Base-by-base conservation (phyloP, 2,113 vertebrate species). In the Thomomys bottae region DNA sequence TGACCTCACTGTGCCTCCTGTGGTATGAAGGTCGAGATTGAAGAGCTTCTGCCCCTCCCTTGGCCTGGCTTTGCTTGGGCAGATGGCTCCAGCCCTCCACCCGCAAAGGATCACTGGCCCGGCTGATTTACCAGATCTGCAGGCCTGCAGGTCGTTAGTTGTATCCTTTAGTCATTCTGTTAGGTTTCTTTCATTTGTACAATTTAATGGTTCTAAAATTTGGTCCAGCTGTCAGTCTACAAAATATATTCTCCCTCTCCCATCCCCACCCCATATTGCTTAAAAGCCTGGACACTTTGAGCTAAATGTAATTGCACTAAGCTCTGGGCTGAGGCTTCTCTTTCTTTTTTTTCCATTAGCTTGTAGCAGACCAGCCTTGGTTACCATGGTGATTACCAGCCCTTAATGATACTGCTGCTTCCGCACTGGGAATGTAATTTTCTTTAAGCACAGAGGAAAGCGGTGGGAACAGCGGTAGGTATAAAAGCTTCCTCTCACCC, bases 381-480 rank as follows among this genome's bases (percentile, higher is more conserved):
- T 96, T 97, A 64, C 94, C 92, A 82, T 90, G 89, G 94, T 94
- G 96, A 94, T 91, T 87, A 78, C 42, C 64, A 94, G 68, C 61
- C 71, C 79, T 86, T 86, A 96, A 89, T 93, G 82, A 61, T 49
- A 54, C 49, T 1, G 28, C 77, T 92, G 87, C 84, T 93, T 28
- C 71, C 0, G 2, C 84, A 92, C 0, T 1, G 88, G 83, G 84
- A 84, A 90, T 93, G 90, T 63, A 88, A 89, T 96, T 95, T 94
- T 90, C 92, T 92, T 88, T 71, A 68, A 90, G 84, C 21, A 8
- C 66, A 10, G 9, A 21, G 61, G 87, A 82, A 70, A 30, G 67
- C 34, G 9, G 42, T 15, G 45, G 66, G 59, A 54, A 72, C 6
- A n/a, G 61, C 4, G 36, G 71, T 71, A 36, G 73, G 81, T 71